These are phyloP conservation scores for Mobula hypostoma DNA, from an alignment of 2,113 vertebrate genomes.

Conservation along the genomic window DNA sequence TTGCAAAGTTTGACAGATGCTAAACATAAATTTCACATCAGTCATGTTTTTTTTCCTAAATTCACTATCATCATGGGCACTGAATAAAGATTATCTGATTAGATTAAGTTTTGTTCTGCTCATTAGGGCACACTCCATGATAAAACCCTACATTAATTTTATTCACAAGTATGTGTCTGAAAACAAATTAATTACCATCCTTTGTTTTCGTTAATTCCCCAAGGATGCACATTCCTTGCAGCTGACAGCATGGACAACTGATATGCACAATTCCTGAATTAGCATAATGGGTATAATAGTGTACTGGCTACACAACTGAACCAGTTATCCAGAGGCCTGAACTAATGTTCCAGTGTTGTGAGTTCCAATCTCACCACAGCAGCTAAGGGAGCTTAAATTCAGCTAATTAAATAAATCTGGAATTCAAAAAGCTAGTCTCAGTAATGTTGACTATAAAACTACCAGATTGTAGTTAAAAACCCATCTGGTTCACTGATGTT, in stretches of 20 bases:
- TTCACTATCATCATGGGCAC: background rate
- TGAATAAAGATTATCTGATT: background rate
- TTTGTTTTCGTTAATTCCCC: slow-evolving; percentile 9
- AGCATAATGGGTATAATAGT: too few relatives aligned
- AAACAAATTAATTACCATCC: background rate
- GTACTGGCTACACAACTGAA: too few relatives aligned
- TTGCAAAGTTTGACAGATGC: background rate
- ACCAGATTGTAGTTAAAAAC: too few relatives aligned
- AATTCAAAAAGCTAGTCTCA: too few relatives aligned
- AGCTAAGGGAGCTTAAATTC: too few relatives aligned
- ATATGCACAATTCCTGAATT: too few relatives aligned
- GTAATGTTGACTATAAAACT: too few relatives aligned
- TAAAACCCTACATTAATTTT: background rate
- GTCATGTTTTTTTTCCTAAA: background rate
- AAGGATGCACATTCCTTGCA: background rate
- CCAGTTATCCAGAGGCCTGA: too few relatives aligned
- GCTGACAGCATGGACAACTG: background rate
- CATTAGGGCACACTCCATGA: background rate
- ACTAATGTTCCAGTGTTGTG: too few relatives aligned
- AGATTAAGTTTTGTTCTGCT: background rate
- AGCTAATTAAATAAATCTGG: too few relatives aligned
- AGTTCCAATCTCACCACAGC: too few relatives aligned
- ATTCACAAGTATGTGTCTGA: background rate
- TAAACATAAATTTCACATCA: background rate
- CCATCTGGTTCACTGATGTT: too few relatives aligned